phyloP scores from a whole-genome alignment of 2,797 vertebrate genomes.

The Spinus olivaceus region DNA sequence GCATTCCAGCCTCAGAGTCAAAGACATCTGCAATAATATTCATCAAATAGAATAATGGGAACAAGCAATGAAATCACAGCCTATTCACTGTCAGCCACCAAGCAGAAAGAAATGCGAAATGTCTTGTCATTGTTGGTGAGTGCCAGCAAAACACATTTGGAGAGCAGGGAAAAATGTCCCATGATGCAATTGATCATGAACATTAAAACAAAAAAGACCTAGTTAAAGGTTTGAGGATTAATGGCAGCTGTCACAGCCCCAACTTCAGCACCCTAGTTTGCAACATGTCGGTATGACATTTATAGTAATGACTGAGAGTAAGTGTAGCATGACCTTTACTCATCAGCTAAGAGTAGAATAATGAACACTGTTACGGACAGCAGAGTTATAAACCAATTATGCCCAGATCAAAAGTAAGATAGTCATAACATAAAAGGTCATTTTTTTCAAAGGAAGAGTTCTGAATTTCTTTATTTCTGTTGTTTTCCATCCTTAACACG shows the following conservation, averaged over 20 bases:
- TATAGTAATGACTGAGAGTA: slow-evolving; percentile 9
- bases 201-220: neutral
- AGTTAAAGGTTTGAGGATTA: neutral
- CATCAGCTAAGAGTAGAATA: neutral
- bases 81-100: neutral
- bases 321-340: neutral
- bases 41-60: slow-evolving; percentile 3
- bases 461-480: neutral
- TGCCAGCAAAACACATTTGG: neutral
- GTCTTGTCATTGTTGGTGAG: neutral
- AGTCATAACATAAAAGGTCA: neutral
- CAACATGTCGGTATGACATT: neutral
- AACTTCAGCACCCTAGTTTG: neutral
- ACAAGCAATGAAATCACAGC: slow-evolving; percentile 15
- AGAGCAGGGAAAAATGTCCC: neutral
- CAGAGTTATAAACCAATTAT: neutral
- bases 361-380: neutral
- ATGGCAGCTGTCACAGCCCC: neutral
- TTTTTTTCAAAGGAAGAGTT: neutral
- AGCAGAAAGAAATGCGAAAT: neutral
- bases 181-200: neutral
- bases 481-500: neutral
- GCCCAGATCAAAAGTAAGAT: neutral
- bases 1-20: neutral
- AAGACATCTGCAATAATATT: slow-evolving; percentile 23